Evolutionary conservation across 2,797 vertebrate genomes (phyloP).

Genomic region (Limosa lapponica): DNA sequence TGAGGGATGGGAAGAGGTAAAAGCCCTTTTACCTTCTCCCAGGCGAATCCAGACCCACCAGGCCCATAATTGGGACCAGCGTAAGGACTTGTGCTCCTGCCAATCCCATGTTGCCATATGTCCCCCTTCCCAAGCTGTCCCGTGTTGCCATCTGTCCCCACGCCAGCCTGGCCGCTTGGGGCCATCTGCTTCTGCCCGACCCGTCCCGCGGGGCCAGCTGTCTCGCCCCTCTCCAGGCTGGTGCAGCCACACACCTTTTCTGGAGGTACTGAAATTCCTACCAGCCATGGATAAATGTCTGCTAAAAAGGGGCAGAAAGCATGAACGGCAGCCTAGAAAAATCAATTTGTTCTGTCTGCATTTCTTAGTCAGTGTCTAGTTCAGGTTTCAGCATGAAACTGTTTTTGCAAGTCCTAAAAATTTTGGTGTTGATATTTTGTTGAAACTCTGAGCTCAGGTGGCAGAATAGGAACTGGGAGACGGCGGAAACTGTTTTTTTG

Average conservation of each 20-base stretch:
- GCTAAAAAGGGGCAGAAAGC: neutral
- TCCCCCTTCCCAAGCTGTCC: constrained; percentile 15
- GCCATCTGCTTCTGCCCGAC: constrained; percentile 58
- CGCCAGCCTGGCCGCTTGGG: neutral
- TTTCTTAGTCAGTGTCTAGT: neutral
- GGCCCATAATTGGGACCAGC: constrained; percentile 10
- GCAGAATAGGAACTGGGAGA: neutral
- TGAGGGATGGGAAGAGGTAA: neutral
- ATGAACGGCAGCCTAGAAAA: neutral
- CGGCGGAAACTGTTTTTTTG: neutral
- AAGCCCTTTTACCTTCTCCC: constrained; percentile 38
- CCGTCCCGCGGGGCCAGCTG: constrained; percentile 17
- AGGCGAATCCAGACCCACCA: neutral
- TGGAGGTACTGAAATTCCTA: constrained; percentile 26
- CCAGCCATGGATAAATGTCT: neutral
- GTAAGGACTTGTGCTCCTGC: constrained; percentile 11
- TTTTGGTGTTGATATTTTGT: accelerated
- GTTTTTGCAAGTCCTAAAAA: neutral
- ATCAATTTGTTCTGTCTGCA: neutral
- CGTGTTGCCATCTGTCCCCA: constrained; percentile 64
- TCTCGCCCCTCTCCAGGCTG: constrained; percentile 4
- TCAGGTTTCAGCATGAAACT: neutral
- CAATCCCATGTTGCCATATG: constrained; percentile 68
- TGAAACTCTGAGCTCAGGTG: neutral
- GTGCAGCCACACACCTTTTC: constrained; percentile 47